phyloP scores from a whole-genome alignment of 2,888 invertebrate species.

The Andrena bicolor region DNA sequence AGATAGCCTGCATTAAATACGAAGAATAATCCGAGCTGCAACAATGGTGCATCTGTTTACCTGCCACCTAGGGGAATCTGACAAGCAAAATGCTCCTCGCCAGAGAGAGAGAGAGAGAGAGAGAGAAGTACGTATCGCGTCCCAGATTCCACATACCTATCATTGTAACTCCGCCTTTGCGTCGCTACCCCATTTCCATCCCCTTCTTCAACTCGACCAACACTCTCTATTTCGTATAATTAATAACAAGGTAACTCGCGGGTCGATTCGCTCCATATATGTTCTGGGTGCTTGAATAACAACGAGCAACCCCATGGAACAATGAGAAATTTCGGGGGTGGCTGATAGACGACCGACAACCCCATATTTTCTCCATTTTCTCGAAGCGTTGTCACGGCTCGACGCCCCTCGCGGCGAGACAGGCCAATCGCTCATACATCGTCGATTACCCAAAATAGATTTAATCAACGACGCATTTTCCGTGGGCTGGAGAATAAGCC shows the following conservation, averaged over 20 bases:
- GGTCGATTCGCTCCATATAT: slow-evolving; percentile 55
- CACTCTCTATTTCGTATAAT: slow-evolving; percentile 35
- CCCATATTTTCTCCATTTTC: slow-evolving; percentile 62
- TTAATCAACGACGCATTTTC: slow-evolving; percentile 76
- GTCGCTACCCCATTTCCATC: not conserved
- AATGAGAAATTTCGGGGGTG: slow-evolving; percentile 50
- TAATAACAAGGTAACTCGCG: slow-evolving; percentile 55
- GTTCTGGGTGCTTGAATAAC: slow-evolving; percentile 43
- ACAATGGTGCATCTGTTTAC: slow-evolving; percentile 59
- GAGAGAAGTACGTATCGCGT: slow-evolving; percentile 39
- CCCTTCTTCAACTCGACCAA: not conserved
- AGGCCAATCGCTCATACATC: slow-evolving; percentile 75
- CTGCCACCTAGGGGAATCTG: slow-evolving; percentile 26
- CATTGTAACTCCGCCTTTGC: slow-evolving; percentile 44
- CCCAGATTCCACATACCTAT: slow-evolving; percentile 33
- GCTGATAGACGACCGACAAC: slow-evolving; percentile 9
- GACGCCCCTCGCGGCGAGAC: slow-evolving; percentile 28
- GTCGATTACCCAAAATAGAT: slow-evolving; percentile 80
- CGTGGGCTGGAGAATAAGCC: slow-evolving; percentile 65
- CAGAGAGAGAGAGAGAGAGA: slow-evolving; percentile 10
- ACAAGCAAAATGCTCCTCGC: slow-evolving; percentile 10
- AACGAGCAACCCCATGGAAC: slow-evolving; percentile 41
- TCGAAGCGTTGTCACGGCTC: slow-evolving; percentile 39
- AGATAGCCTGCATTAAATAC: slow-evolving; percentile 48
- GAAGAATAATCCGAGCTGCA: slow-evolving; percentile 53